Percentiles rank a stretch among this genome's conserved stretches.
Conservation (phyloP, 2,888 invertebrate genomes). For the Linyphia triangularis region DNA sequence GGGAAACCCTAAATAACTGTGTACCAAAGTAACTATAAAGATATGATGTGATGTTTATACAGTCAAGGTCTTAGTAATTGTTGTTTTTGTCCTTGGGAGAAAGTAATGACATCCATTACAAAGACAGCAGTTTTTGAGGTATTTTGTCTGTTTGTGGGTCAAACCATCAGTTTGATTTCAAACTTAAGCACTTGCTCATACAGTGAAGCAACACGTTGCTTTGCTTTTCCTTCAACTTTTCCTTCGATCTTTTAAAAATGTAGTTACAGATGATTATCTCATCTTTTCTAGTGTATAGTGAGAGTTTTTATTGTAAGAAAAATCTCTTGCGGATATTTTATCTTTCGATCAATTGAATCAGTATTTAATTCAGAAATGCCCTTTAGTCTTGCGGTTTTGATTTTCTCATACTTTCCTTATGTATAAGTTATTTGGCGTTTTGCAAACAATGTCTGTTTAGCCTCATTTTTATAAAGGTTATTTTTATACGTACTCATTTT, state of each 20-base stretch:
- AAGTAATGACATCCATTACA: slow-evolving; percentile 35
- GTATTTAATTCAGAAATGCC: background rate
- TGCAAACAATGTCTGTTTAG: background rate
- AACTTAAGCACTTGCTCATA: slow-evolving; percentile 8
- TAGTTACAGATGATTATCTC: slow-evolving; percentile 11
- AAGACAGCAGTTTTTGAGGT: background rate
- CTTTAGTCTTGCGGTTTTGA: background rate
- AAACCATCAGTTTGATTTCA: slow-evolving; percentile 28
- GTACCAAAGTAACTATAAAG: background rate
- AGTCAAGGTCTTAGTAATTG: slow-evolving; percentile 42
- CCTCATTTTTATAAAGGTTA: too few relatives aligned
- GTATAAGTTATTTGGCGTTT: background rate
- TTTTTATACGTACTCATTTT: too few relatives aligned
- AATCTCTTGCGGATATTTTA: too few relatives aligned
- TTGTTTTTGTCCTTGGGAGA: slow-evolving; percentile 29
- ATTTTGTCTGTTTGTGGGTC: slow-evolving; percentile 41
- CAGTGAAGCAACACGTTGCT: background rate
- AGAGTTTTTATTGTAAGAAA: background rate
- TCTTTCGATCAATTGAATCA: background rate
- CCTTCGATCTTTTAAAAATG: slow-evolving; percentile 12
- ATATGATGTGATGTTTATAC: background rate
- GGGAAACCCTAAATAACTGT: background rate
- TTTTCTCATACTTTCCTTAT: background rate
- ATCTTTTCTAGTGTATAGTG: background rate
- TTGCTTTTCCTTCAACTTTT: slow-evolving; percentile 35